phyloP scores from a whole-genome alignment of 2,888 invertebrate species.

The Trichopoda pennipes region DNA sequence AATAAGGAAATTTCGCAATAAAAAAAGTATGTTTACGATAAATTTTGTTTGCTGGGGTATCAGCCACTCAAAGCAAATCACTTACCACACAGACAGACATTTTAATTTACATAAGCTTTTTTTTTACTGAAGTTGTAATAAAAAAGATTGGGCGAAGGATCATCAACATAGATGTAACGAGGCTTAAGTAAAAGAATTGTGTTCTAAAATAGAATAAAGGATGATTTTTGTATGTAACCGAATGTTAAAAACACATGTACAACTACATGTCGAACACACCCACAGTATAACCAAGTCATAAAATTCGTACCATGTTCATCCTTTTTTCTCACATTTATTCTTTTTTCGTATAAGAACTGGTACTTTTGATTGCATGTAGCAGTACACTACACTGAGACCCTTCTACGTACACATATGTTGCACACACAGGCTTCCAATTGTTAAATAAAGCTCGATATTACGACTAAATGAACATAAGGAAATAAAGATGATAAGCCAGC shows the following conservation, averaged over 20 bases:
- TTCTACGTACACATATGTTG: not conserved
- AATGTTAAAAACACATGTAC: slow-evolving; percentile 66
- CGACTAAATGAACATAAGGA: slow-evolving; percentile 53
- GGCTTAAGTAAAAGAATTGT: slow-evolving; percentile 64
- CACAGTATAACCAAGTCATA: slow-evolving; percentile 59
- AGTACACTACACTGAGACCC: slow-evolving; percentile 24
- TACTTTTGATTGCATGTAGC: slow-evolving; percentile 43
- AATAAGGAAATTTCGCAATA: no score
- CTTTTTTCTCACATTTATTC: slow-evolving; percentile 4
- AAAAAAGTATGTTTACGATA: no score
- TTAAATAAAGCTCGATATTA: slow-evolving; percentile 46
- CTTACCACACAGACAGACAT: slow-evolving; percentile 50
- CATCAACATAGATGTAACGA: slow-evolving; percentile 53
- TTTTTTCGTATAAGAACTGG: slow-evolving; percentile 22
- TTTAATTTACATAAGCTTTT: slow-evolving; percentile 65
- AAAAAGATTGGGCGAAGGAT: slow-evolving; percentile 20
- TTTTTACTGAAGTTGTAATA: not conserved
- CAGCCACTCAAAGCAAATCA: slow-evolving; percentile 47
- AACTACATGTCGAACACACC: slow-evolving; percentile 66
- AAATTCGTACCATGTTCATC: slow-evolving; percentile 59
- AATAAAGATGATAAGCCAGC: slow-evolving; percentile 56
- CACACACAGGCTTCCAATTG: slow-evolving; percentile 12
- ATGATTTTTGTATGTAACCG: slow-evolving; percentile 53
- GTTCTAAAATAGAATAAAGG: slow-evolving; percentile 43
- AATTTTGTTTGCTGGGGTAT: no score